Evolutionary conservation across 2,113 vertebrate genomes (phyloP).

Genomic region (Terrapene triunguis): DNA sequence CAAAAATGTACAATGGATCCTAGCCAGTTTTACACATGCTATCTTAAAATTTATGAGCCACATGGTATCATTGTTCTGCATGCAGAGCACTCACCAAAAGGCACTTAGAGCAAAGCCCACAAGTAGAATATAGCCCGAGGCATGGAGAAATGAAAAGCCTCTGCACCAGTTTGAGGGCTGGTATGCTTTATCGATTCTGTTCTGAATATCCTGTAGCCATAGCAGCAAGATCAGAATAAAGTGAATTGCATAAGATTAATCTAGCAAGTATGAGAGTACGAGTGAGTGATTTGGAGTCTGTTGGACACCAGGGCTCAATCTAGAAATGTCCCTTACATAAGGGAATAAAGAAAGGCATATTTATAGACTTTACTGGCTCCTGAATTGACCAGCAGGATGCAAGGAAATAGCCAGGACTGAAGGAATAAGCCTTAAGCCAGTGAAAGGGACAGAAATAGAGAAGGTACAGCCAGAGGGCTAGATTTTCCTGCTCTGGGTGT

Average conservation of each 20-base stretch:
- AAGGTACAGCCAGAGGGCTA: background rate
- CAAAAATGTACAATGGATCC: background rate
- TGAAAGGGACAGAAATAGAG: background rate
- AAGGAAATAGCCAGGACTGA: slow-evolving; percentile 12
- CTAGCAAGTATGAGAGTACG: background rate
- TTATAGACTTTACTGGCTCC: background rate
- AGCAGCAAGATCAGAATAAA: background rate
- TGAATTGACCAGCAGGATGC: background rate
- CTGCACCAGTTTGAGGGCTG: background rate
- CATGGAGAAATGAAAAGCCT: slow-evolving; percentile 19
- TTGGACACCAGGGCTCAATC: background rate
- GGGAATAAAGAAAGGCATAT: background rate
- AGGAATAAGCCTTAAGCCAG: background rate
- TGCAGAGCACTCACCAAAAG: background rate
- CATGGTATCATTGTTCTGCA: slow-evolving; percentile 12
- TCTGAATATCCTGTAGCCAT: background rate
- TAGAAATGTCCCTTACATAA: background rate
- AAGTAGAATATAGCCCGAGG: background rate
- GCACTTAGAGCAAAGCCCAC: background rate
- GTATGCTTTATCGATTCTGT: background rate
- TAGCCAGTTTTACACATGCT: background rate
- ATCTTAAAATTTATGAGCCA: background rate
- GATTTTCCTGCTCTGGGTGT: background rate
- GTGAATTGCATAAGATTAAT: background rate
- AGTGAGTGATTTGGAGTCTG: background rate